phyloP scores from a whole-genome alignment of 1,140 invertebrate species.

The Eufriesea mexicana region DNA sequence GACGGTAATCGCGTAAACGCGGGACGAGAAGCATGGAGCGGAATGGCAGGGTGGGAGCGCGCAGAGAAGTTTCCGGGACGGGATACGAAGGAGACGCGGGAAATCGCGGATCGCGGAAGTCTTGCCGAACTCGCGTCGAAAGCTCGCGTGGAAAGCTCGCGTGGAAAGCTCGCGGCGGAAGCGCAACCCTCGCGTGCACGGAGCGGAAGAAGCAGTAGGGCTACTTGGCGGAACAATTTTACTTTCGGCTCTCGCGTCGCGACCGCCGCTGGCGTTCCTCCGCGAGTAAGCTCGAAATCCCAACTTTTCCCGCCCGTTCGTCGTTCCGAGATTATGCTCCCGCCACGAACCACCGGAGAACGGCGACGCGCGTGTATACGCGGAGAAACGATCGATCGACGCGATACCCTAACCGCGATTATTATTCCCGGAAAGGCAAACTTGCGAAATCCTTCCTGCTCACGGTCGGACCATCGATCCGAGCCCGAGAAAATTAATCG shows the following conservation, averaged over 20 bases:
- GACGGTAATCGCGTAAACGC: neutral
- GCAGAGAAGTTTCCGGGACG: no score
- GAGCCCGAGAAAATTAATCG: slow-evolving; percentile 1
- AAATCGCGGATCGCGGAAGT: no score
- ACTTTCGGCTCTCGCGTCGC: slow-evolving; percentile 24
- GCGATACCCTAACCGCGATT: neutral
- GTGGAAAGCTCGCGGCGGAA: neutral
- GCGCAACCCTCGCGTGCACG: neutral
- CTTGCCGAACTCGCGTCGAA: no score
- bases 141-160: neutral
- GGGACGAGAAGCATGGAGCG: no score
- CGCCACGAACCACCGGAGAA: no score
- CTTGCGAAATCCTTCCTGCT: slow-evolving; percentile 26
- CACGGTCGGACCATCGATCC: slow-evolving; percentile 18
- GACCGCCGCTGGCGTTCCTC: neutral
- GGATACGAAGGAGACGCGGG: neutral
- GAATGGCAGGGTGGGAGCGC: no score
- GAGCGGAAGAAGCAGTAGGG: neutral
- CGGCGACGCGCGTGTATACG: neutral
- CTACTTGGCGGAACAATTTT: slow-evolving; percentile 15
- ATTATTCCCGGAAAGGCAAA: slow-evolving; percentile 32
- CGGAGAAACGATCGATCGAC: neutral
- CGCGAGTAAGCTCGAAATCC: neutral
- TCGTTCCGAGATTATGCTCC: slow-evolving; percentile 4
- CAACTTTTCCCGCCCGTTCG: neutral